A percentile compares a stretch with the other conserved stretches of the same genome.
phyloP scores from a whole-genome alignment of 2,888 invertebrate genomes.

The Steinernema hermaphroditum region DNA sequence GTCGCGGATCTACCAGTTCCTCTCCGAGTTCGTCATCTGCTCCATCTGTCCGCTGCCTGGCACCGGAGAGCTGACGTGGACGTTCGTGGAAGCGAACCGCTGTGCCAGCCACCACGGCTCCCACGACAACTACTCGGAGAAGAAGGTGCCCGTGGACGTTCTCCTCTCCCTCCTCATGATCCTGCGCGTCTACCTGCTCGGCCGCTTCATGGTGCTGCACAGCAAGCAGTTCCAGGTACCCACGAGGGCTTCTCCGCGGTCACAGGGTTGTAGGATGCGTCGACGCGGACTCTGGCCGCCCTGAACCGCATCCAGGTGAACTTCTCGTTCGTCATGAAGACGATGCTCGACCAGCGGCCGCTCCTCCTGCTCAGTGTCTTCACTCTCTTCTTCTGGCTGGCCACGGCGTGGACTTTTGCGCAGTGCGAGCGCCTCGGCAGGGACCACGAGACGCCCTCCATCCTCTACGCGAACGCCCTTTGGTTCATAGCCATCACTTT shows the following conservation, averaged over 20 bases:
- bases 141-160: constrained; percentile 88
- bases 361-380: constrained; percentile 95
- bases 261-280: constrained; percentile 74
- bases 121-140: not conserved
- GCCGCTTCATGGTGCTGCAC: constrained; percentile 98
- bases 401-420: constrained; percentile 95
- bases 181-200: constrained; percentile 96
- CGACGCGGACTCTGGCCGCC: constrained; percentile 76
- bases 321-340: constrained; percentile 91
- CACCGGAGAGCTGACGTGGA: constrained; percentile 47
- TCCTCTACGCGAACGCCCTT: constrained; percentile 63
- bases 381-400: constrained; percentile 99
- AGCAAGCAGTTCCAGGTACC: constrained; percentile 85
- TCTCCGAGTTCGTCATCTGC: constrained; percentile 88
- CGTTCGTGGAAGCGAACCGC: constrained; percentile 45
- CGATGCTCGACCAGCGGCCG: constrained; percentile 98
- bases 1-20: constrained; percentile 78
- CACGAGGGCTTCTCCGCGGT: not conserved
- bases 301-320: constrained; percentile 82
- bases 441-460: constrained; percentile 44
- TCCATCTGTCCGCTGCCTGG: constrained; percentile 73
- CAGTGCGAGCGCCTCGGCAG: constrained; percentile 88
- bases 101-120: not conserved
- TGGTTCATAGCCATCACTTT: constrained; percentile 75
- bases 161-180: constrained; percentile 98